phyloP scores from a whole-genome alignment of 2,113 vertebrate genomes.

The Semicossyphus pulcher region DNA sequence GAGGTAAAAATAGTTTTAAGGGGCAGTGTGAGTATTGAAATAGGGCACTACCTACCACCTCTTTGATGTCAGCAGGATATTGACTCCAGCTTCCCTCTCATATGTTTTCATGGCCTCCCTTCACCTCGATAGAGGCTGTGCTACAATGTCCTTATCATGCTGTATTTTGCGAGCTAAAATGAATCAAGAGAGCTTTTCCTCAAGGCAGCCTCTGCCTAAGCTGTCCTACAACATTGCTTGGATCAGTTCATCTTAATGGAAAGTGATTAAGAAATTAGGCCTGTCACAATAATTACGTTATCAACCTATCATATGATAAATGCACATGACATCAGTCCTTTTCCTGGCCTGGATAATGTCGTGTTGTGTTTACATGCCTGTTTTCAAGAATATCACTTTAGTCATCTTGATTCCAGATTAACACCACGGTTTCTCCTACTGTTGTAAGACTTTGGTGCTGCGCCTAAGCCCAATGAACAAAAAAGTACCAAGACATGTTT shows the following conservation, averaged over 20 bases:
- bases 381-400: background rate
- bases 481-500: background rate
- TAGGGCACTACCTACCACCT: constrained; percentile 36
- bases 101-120: constrained; percentile 42
- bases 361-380: no score
- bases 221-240: background rate
- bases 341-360: no score
- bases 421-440: background rate
- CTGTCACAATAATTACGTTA: background rate
- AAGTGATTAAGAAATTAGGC: background rate
- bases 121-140: background rate
- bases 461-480: background rate
- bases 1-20: constrained; percentile 42
- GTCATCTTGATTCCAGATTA: background rate
- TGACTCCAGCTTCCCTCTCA: constrained; percentile 39
- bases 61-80: constrained; percentile 70
- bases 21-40: constrained; percentile 46
- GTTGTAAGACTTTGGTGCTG: background rate
- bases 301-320: background rate
- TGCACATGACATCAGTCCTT: no score
- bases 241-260: background rate
- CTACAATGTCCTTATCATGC: constrained; percentile 6
- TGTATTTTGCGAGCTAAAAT: constrained; percentile 8
- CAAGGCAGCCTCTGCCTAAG: background rate
- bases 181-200: background rate